Base-by-base conservation (phyloP, 1,140 invertebrate species). In the Bombus cullumanus region DNA sequence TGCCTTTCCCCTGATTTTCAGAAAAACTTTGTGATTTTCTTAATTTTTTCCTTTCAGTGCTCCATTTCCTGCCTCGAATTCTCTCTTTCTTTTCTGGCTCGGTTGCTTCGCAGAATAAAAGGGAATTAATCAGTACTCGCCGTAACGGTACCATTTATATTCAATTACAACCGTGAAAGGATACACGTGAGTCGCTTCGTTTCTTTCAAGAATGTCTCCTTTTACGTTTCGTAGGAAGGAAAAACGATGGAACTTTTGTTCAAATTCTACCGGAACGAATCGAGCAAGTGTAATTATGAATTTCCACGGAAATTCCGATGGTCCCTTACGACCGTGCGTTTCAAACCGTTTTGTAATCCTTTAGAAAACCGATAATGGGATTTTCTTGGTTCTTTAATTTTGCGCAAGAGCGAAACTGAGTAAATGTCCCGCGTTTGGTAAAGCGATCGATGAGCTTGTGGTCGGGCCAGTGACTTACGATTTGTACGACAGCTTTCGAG, bases 401-500 rank as follows among this genome's bases (percentile, higher is more conserved):
- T 31, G 71, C 83, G 39, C 68, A 73, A 85, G 64, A 79, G n/a
- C 76, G 53, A 76, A 64, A 66, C 68, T 39, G 76, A 72, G 76
- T 47, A 85, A 85, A 85, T 68, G 76, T 64, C 15, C 25, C 25
- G 47, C 76, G 59, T 43, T 77, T 72, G 81, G 47, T 59, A 64
- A 89, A 66, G 41, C 78, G 88, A 90, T 90, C 89, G 84, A 90
- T 86, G 75, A 82, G 80, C 82, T 76, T 80, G 77, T 39, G 86
- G 86, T 81, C 53, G 64, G 73, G 39, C 59, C 86, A 92, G 91
- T 92, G 91, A 93, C 83, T 93, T 88, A 92, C 86, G 89, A 92
- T 92, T 93, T 89, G 85, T 86, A 84, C 80, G 34, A 73, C 73
- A 81, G 83, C 81, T 84, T 90, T 81, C 75, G 43, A 88, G 86